Evolutionary conservation across 2,797 vertebrate species (phyloP).

Genomic region (Enteromius anoplus): DNA sequence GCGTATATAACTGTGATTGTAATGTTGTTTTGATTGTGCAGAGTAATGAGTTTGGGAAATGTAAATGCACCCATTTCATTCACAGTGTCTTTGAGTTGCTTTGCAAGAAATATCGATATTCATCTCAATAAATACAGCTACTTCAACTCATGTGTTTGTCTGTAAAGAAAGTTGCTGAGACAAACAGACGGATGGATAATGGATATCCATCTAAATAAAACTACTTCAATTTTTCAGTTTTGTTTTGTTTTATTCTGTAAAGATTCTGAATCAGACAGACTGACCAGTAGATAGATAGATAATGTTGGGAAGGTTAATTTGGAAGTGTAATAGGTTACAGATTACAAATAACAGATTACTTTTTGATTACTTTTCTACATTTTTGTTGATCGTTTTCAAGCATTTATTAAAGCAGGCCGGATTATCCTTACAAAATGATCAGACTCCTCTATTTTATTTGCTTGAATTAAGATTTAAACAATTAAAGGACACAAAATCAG

Average conservation of each 20-base stretch:
- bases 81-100: slow-evolving; percentile 42
- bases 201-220: not conserved
- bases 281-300: not conserved
- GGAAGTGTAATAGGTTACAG: too few species aligned
- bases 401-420: too few species aligned
- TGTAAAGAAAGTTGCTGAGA: not conserved
- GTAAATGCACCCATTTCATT: slow-evolving; percentile 41
- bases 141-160: slow-evolving; percentile 32
- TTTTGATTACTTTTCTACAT: too few species aligned
- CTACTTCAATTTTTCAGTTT: not conserved
- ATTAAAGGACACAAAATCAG: too few species aligned
- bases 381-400: too few species aligned
- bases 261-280: not conserved
- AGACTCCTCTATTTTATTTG: too few species aligned
- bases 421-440: too few species aligned
- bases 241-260: not conserved
- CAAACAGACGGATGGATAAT: not conserved
- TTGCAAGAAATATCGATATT: slow-evolving; percentile 57
- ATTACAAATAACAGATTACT: too few species aligned
- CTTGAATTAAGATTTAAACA: too few species aligned
- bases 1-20: slow-evolving; percentile 53
- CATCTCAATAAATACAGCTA: slow-evolving; percentile 61
- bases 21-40: slow-evolving; percentile 50
- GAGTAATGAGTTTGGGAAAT: slow-evolving; percentile 43
- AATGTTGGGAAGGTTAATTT: too few species aligned